Percentiles rank a stretch among this genome's conserved stretches.
Conservation (phyloP, 2,113 vertebrate species). For the Engraulis encrasicolus region DNA sequence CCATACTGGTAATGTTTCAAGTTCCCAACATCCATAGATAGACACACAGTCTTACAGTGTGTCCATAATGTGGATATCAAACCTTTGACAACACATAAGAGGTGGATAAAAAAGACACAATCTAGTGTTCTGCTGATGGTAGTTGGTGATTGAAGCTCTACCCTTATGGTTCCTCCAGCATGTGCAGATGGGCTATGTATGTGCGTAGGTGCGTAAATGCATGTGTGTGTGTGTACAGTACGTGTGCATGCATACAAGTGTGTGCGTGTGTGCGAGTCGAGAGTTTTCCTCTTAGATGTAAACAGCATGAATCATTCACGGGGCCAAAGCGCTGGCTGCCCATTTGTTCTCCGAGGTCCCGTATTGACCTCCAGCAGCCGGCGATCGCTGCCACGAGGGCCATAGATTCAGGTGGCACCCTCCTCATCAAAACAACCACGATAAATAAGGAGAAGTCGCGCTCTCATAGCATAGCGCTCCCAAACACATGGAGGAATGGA, state of each 20-base stretch:
- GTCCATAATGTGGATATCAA: no score
- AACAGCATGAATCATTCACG: constrained; percentile 1
- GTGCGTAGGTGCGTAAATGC: no score
- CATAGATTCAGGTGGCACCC: not conserved
- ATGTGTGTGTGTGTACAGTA: not conserved
- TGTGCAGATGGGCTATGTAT: not conserved
- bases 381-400: not conserved
- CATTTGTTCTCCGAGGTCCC: not conserved
- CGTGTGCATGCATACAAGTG: no score
- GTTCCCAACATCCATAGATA: not conserved
- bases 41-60: not conserved
- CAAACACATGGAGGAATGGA: not conserved
- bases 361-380: not conserved
- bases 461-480: no score
- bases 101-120: no score
- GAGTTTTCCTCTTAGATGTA: not conserved
- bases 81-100: no score
- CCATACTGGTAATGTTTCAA: not conserved
- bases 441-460: not conserved
- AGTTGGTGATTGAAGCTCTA: not conserved
- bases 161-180: not conserved
- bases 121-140: no score
- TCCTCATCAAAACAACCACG: not conserved
- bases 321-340: not conserved
- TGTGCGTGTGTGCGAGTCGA: not conserved